A percentile compares a stretch with the other conserved stretches of the same genome.
phyloP scores from a whole-genome alignment of 2,113 vertebrate genomes.

The Eclectus roratus region DNA sequence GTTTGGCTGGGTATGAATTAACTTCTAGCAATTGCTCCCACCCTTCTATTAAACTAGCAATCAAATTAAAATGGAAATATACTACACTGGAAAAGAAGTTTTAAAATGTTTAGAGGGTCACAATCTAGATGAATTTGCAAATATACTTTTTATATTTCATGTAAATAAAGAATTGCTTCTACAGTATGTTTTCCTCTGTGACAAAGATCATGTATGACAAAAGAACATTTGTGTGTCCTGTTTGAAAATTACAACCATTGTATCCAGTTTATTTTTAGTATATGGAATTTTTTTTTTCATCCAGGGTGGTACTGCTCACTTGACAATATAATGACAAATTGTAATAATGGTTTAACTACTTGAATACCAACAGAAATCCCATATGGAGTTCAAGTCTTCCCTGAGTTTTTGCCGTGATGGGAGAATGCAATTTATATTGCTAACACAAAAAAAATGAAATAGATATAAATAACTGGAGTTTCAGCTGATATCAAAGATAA shows the following conservation, averaged over 20 bases:
- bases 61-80: conserved; percentile 78
- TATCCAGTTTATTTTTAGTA: neutral
- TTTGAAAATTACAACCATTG: neutral
- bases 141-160: neutral
- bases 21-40: conserved; percentile 59
- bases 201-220: neutral
- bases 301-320: neutral
- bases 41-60: conserved; percentile 64
- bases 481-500: neutral
- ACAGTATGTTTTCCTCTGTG: neutral
- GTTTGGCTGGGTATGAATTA: conserved; percentile 66
- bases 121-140: conserved; percentile 42
- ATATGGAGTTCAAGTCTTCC: neutral
- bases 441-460: neutral
- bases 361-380: conserved; percentile 1
- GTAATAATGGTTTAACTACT: conserved; percentile 5
- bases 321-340: neutral
- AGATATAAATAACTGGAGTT: neutral
- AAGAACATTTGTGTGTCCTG: neutral
- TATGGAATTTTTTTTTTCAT: neutral
- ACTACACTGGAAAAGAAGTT: conserved; percentile 55
- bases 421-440: neutral
- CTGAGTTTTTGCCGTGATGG: neutral
- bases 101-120: conserved; percentile 58
- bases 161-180: neutral